phyloP scores from a whole-genome alignment of 2,113 vertebrate genomes.

The Donacobius atricapilla region DNA sequence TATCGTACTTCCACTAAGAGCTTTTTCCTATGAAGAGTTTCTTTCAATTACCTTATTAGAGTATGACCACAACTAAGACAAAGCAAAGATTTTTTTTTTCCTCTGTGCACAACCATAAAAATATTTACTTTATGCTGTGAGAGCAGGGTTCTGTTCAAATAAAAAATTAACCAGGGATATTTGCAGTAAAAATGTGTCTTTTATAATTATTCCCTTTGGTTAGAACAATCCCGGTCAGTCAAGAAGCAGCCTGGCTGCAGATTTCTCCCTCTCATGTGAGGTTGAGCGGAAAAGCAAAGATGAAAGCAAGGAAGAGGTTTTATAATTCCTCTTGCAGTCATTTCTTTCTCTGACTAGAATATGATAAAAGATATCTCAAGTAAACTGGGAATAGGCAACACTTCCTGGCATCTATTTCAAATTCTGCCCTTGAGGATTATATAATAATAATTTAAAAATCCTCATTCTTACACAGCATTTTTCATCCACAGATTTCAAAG shows the following conservation, averaged over 20 bases:
- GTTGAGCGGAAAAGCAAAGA: neutral
- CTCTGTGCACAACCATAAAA: neutral
- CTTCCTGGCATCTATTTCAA: constrained; percentile 15
- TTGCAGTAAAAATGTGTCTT: neutral
- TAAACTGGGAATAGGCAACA: constrained; percentile 7
- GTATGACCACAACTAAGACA: neutral
- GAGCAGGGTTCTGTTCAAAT: neutral
- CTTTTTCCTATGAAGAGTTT: neutral
- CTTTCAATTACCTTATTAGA: neutral
- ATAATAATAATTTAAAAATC: neutral
- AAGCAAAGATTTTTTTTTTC: neutral
- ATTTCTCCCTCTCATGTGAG: neutral
- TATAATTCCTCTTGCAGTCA: neutral
- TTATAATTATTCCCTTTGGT: constrained; percentile 30
- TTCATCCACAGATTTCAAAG: neutral
- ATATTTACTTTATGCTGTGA: neutral
- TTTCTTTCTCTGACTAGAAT: constrained; percentile 29
- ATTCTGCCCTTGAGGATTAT: constrained; percentile 13
- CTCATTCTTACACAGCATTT: constrained; percentile 1
- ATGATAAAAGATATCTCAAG: constrained; percentile 14
- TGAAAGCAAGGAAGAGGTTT: constrained; percentile 33
- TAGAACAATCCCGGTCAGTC: neutral
- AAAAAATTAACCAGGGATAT: neutral
- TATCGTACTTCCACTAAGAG: neutral
- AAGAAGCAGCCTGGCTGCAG: neutral